Evolutionary conservation across 2,888 invertebrate genomes (phyloP).

Genomic region (Rotaria magnacalcarata): DNA sequence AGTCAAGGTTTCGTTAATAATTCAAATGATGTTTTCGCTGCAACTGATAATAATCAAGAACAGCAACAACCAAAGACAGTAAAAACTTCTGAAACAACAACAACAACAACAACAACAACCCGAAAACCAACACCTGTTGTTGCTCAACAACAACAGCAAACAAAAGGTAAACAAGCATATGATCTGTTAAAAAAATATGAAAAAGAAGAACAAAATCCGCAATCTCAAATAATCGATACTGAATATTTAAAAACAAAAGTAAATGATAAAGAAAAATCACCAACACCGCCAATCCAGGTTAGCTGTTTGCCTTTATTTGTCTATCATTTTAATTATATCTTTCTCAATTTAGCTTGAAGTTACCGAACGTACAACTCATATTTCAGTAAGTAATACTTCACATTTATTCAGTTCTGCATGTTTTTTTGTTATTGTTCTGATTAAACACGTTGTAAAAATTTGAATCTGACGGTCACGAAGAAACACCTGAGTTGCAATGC

Average conservation of each 20-base stretch:
- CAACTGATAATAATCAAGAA: neutral
- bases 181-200: neutral
- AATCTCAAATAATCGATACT: neutral
- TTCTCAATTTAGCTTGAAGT: conserved; percentile 14
- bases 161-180: conserved; percentile 12
- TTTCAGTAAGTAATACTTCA: neutral
- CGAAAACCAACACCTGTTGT: neutral
- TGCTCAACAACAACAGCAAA: no score
- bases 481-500: no score
- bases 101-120: no score
- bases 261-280: conserved; percentile 2
- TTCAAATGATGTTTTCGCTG: neutral
- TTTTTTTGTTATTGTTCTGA: no score
- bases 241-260: neutral
- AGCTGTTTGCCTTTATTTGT: neutral
- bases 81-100: neutral
- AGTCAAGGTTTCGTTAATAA: neutral
- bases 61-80: neutral
- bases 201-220: neutral
- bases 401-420: no score
- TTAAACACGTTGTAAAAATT: no score
- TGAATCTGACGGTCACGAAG: no score
- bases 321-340: neutral
- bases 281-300: conserved; percentile 15
- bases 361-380: conserved; percentile 26